These are phyloP conservation scores for Capitulum mitella DNA, from an alignment of 2,888 invertebrate species.

Conservation along the genomic window DNA sequence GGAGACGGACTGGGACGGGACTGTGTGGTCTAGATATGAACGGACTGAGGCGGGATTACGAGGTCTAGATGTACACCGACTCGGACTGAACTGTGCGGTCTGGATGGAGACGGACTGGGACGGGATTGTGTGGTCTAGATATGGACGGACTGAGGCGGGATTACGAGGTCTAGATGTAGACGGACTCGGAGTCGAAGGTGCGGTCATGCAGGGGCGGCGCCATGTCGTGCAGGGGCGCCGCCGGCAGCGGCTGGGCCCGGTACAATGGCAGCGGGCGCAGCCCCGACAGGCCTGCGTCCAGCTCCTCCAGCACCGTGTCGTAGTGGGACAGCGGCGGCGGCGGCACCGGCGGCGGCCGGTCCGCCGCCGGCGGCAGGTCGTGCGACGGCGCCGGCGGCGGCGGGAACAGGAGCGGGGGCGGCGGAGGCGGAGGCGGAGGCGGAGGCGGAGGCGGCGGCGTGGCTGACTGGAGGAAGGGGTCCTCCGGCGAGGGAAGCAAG, in stretches of 20 bases:
- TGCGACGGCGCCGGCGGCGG: not conserved
- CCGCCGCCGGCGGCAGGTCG: not conserved
- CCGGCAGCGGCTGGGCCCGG: constrained; percentile 29
- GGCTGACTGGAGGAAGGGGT: not conserved
- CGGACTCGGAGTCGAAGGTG: not conserved
- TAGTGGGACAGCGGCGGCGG: constrained; percentile 30
- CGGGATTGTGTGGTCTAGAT: too few relatives aligned
- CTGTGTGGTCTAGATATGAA: too few relatives aligned
- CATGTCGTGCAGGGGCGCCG: not conserved
- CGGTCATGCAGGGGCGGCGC: not conserved
- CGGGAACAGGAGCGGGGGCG: too few relatives aligned
- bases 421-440: not conserved
- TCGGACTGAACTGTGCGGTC: too few relatives aligned
- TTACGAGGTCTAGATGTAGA: constrained; percentile 4
- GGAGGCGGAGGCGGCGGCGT: not conserved
- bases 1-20: too few relatives aligned
- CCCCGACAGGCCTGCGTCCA: constrained; percentile 30
- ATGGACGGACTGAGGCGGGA: too few relatives aligned
- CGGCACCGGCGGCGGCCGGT: not conserved
- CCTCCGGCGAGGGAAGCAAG: not conserved
- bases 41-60: too few relatives aligned
- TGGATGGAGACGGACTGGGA: too few relatives aligned
- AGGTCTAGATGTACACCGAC: too few relatives aligned
- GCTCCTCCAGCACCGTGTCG: constrained; percentile 33
- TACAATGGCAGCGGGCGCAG: constrained; percentile 29